These are phyloP conservation scores for Etheostoma nigrum DNA, from an alignment of 2,797 vertebrate genomes.

Conservation along the genomic window DNA sequence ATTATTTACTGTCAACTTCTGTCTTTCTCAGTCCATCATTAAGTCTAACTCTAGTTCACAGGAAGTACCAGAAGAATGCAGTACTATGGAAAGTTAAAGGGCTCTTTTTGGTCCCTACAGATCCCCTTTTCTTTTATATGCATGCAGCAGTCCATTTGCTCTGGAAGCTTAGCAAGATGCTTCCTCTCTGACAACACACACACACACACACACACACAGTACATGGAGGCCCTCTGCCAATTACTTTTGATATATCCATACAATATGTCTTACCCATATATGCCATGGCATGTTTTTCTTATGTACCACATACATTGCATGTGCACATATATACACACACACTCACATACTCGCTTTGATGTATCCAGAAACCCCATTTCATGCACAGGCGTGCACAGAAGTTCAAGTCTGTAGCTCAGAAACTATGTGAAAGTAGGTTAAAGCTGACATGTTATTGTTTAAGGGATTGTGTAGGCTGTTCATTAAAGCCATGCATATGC, in stretches of 20 bases:
- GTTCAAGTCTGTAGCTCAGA: conserved; percentile 66
- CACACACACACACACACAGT: conserved; percentile 11
- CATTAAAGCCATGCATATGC: conserved; percentile 44
- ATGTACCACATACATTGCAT: conserved; percentile 31
- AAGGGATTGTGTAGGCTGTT: conserved; percentile 66
- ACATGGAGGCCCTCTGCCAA: conserved; percentile 57
- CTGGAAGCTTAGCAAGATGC: conserved; percentile 56
- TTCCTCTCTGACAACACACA: conserved; percentile 43
- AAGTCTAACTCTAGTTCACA: conserved; percentile 16
- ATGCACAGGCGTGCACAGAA: conserved; percentile 50
- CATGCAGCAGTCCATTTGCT: conserved; percentile 49
- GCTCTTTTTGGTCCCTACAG: conserved; percentile 38
- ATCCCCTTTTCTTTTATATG: conserved; percentile 34
- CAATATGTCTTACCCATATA: conserved; percentile 73
- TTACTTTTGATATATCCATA: conserved; percentile 74
- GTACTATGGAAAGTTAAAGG: conserved; percentile 19
- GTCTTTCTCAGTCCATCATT: conserved; percentile 2
- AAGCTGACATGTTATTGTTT: conserved; percentile 68
- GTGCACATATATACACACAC: neutral
- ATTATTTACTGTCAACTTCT: neutral
- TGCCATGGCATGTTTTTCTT: conserved; percentile 47
- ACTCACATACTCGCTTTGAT: conserved; percentile 60
- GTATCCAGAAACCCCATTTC: conserved; percentile 40
- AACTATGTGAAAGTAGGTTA: conserved; percentile 77
- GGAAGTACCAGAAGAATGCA: conserved; percentile 15